phyloP scores from a whole-genome alignment of 2,797 vertebrate genomes.

The Borostomias antarcticus region DNA sequence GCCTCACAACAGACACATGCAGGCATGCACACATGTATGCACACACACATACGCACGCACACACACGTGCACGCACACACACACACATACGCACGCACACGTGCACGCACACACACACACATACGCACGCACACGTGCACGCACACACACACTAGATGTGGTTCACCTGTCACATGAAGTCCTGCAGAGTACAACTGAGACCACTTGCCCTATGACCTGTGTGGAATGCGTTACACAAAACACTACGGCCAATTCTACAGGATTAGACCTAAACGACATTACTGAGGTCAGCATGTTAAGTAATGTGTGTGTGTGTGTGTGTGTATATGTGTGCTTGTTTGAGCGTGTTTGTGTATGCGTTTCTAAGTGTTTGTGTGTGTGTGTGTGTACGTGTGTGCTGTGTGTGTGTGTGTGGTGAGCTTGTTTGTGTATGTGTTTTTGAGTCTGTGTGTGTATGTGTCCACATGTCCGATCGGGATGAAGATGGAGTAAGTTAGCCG shows the following conservation, averaged over 20 bases:
- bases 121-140: background rate
- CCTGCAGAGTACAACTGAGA: conserved; percentile 41
- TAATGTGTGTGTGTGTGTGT: background rate
- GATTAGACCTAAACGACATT: conserved; percentile 36
- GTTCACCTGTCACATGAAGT: background rate
- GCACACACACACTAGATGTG: too few species aligned
- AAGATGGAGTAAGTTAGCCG: too few species aligned
- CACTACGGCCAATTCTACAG: conserved; percentile 56
- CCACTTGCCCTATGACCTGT: conserved; percentile 53
- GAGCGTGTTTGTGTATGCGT: conserved; percentile 10
- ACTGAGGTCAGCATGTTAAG: conserved; percentile 11
- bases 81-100: conserved; percentile 1
- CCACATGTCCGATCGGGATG: too few species aligned
- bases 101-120: conserved; percentile 7
- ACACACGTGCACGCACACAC: background rate
- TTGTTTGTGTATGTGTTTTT: too few species aligned
- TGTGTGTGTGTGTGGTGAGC: conserved; percentile 35
- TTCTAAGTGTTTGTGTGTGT: conserved; percentile 32
- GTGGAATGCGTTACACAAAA: conserved; percentile 34
- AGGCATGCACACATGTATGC: too few species aligned
- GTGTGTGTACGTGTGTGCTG: conserved; percentile 9
- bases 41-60: conserved; percentile 9
- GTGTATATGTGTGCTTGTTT: conserved; percentile 20
- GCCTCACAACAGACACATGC: too few species aligned
- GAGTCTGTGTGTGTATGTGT: too few species aligned